Evolutionary conservation across 2,797 vertebrate species (phyloP).

Genomic region (Pachyuromys duprasi): DNA sequence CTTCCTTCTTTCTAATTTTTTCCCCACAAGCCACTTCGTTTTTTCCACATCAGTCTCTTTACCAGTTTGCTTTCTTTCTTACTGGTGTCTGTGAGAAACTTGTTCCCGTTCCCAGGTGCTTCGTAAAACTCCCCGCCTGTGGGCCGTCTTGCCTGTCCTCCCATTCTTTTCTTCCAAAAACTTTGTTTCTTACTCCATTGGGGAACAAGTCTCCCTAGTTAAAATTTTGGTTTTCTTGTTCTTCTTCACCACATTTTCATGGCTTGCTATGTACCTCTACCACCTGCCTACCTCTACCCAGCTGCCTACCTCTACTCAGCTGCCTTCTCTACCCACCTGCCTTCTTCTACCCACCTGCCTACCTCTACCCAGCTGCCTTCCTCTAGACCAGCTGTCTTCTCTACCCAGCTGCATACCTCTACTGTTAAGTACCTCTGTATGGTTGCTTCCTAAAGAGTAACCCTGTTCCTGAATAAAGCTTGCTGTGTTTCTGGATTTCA

Average conservation of each 20-base stretch:
- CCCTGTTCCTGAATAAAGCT: neutral
- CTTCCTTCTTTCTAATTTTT: neutral
- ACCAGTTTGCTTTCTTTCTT: neutral
- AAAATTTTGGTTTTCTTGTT: neutral
- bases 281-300: too few species aligned
- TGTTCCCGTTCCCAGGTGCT: neutral
- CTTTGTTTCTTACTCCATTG: neutral
- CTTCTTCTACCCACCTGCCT: neutral
- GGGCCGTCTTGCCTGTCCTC: neutral
- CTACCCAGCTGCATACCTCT: too few species aligned
- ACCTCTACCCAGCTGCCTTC: neutral
- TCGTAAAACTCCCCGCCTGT: neutral
- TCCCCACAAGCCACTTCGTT: neutral
- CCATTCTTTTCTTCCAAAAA: neutral
- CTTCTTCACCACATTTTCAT: neutral
- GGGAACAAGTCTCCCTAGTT: neutral
- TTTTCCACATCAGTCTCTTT: neutral
- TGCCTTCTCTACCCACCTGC: neutral
- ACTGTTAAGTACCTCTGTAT: fast-evolving
- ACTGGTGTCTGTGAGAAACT: neutral
- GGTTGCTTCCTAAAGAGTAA: neutral
- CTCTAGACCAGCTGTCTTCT: too few species aligned
- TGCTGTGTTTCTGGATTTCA: neutral
- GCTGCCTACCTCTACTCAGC: too few species aligned
- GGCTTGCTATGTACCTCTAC: neutral